A percentile compares a stretch with the other conserved stretches of the same genome.
Conservation (phyloP, 2,797 vertebrate genomes). For the Forpus xanthops region DNA sequence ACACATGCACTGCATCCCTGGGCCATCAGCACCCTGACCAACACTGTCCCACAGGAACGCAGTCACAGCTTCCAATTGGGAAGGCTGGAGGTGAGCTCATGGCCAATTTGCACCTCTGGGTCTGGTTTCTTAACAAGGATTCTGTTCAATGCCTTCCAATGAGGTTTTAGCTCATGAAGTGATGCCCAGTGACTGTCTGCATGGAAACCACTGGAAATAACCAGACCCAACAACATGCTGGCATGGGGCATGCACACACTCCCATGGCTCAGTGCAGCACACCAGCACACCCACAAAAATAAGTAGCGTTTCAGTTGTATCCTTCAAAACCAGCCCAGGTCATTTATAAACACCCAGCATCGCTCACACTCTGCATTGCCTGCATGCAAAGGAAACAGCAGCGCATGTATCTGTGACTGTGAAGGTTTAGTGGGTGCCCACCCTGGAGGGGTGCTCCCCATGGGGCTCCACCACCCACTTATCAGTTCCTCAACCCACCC, state of each 20-base stretch:
- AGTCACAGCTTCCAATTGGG: not conserved
- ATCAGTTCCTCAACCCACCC: not conserved
- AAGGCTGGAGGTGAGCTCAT: not conserved
- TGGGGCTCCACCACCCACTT: not conserved
- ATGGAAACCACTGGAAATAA: not conserved
- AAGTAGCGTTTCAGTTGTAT: not conserved
- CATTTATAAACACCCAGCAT: rapidly evolving
- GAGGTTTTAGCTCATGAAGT: not conserved
- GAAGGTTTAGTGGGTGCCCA: not conserved
- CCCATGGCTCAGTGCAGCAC: not conserved
- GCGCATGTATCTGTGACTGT: not conserved
- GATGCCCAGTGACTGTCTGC: not conserved
- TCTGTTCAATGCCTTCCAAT: not conserved
- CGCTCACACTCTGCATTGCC: rapidly evolving
- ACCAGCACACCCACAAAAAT: not conserved
- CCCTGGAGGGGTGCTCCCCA: rapidly evolving
- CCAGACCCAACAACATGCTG: not conserved
- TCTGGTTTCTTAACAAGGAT: not conserved
- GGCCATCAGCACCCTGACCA: not conserved
- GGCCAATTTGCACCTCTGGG: not conserved
- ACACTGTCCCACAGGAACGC: not conserved
- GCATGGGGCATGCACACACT: slow-evolving; percentile 1
- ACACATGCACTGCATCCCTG: not conserved
- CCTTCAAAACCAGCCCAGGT: not conserved
- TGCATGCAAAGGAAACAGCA: not conserved